Percentiles rank a stretch among this genome's conserved stretches.
phyloP scores from a whole-genome alignment of 2,888 invertebrate genomes.

The Epinotia brunnichana region DNA sequence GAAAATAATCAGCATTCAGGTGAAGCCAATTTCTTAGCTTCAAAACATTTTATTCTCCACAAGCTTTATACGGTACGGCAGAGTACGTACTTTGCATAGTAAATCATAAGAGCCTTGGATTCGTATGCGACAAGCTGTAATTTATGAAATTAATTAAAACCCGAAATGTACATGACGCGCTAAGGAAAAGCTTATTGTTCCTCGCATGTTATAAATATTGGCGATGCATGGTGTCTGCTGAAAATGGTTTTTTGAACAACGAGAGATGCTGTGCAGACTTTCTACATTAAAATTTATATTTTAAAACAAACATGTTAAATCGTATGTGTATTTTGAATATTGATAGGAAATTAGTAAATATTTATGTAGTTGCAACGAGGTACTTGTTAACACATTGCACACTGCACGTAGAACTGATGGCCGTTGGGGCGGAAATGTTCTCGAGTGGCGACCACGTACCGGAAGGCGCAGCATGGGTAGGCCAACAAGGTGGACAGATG shows the following conservation, averaged over 20 bases:
- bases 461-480: too few species aligned
- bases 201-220: conserved; percentile 11
- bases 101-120: conserved; percentile 44
- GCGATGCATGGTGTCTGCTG: neutral
- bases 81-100: neutral
- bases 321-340: neutral
- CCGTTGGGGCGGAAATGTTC: too few species aligned
- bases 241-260: neutral
- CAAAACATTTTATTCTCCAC: neutral
- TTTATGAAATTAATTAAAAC: conserved; percentile 59
- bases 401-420: too few species aligned
- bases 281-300: too few species aligned
- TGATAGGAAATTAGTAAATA: too few species aligned
- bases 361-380: too few species aligned
- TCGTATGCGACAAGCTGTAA: conserved; percentile 51
- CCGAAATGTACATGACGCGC: conserved; percentile 36
- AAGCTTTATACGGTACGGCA: conserved; percentile 1
- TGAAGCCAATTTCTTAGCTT: neutral
- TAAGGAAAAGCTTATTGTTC: conserved; percentile 31
- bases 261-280: neutral
- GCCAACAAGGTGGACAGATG: too few species aligned
- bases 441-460: too few species aligned
- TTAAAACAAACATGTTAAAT: too few species aligned
- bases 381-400: too few species aligned
- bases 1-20: too few species aligned